phyloP scores from a whole-genome alignment of 2,888 invertebrate genomes.

The Zele albiditarsus region DNA sequence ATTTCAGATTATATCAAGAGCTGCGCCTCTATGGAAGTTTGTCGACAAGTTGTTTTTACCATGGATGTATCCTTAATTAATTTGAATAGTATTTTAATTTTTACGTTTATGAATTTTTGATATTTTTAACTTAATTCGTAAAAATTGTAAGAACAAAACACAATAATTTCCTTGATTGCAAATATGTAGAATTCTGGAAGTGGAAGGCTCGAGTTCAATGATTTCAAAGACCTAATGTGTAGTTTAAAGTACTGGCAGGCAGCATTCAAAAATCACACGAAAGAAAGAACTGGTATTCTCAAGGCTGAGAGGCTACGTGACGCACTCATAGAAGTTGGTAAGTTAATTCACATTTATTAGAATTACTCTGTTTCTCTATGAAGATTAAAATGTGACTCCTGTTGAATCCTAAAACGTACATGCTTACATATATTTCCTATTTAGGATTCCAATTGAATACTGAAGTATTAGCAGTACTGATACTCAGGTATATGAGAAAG shows the following conservation, averaged over 20 bases:
- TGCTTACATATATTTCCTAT: conserved; percentile 42
- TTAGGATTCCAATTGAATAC: conserved; percentile 88
- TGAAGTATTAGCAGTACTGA: conserved; percentile 86
- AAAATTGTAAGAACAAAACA: background rate
- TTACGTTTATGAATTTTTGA: background rate
- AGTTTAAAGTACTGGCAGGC: conserved; percentile 93
- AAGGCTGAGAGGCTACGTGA: conserved; percentile 89
- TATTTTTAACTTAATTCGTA: background rate
- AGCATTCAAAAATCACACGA: conserved; percentile 91
- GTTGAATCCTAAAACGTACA: background rate
- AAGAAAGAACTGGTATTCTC: conserved; percentile 92
- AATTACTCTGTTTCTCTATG: background rate
- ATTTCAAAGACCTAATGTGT: conserved; percentile 93
- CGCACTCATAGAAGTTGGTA: conserved; percentile 87
- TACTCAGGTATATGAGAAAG: conserved; percentile 91
- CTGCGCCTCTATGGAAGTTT: conserved; percentile 93
- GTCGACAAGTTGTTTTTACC: conserved; percentile 90
- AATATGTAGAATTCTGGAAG: conserved; percentile 79
- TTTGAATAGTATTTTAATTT: conserved; percentile 4
- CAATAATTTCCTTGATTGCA: conserved; percentile 44
- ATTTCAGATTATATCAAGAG: conserved; percentile 91
- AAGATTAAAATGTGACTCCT: too few species aligned
- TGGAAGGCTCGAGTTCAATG: conserved; percentile 87
- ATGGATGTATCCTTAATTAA: conserved; percentile 85
- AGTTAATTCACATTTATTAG: conserved; percentile 55